Conservation (phyloP, 2,113 vertebrate genomes). For the Poicephalus gulielmi region DNA sequence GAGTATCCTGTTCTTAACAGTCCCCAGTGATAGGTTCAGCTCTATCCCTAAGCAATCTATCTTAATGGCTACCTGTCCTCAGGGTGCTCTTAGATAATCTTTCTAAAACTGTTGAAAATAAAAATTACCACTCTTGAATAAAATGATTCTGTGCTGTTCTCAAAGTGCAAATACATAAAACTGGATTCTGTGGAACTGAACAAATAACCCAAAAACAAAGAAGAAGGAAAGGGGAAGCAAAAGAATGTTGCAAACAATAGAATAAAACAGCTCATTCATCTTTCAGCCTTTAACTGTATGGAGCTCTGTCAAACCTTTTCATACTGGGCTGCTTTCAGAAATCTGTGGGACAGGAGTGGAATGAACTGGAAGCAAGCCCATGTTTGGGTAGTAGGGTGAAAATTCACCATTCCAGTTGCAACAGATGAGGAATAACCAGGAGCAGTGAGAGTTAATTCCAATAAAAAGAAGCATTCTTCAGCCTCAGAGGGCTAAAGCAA, state of each 20-base stretch:
- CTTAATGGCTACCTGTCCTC: neutral
- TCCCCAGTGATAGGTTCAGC: neutral
- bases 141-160: neutral
- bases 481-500: neutral
- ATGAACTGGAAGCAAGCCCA: neutral
- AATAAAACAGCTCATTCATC: constrained; percentile 22
- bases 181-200: neutral
- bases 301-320: constrained; percentile 12
- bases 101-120: neutral
- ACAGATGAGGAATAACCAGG: neutral
- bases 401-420: neutral
- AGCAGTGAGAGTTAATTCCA: neutral
- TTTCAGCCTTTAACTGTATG: constrained; percentile 7
- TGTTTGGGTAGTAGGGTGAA: neutral
- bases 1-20: neutral
- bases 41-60: neutral
- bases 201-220: neutral
- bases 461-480: neutral
- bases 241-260: constrained; percentile 7
- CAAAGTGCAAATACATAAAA: neutral
- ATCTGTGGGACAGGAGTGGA: neutral
- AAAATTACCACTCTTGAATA: neutral
- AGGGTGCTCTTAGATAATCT: neutral
- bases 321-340: constrained; percentile 28
- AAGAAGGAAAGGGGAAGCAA: neutral